Percentiles rank a stretch among this genome's conserved stretches.
phyloP scores from a whole-genome alignment of 1,140 invertebrate genomes.

The Musca vetustissima region DNA sequence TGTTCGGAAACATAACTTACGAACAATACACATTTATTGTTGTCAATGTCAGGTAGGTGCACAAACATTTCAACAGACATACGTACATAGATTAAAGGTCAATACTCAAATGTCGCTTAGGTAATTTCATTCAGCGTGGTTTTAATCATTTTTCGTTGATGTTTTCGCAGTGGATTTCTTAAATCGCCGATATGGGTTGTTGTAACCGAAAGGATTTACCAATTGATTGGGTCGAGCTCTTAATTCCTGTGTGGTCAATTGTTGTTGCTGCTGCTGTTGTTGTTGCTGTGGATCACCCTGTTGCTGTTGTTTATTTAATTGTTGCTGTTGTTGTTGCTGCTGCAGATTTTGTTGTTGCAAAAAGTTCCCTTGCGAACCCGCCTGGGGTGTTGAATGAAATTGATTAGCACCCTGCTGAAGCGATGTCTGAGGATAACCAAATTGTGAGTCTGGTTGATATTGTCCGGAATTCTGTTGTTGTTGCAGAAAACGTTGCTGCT shows the following conservation, averaged over 20 bases:
- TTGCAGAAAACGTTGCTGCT: slow-evolving; percentile 28
- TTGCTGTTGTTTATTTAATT: slow-evolving; percentile 36
- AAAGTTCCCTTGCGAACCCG: slow-evolving; percentile 40
- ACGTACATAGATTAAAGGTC: neutral
- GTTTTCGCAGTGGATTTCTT: slow-evolving; percentile 43
- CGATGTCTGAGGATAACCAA: slow-evolving; percentile 2
- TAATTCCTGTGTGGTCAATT: slow-evolving; percentile 45
- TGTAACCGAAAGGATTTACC: slow-evolving; percentile 47
- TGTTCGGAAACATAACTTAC: too few species aligned
- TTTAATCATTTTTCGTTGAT: neutral
- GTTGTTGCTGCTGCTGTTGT: slow-evolving; percentile 38
- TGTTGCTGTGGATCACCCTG: slow-evolving; percentile 33
- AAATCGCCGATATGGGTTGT: slow-evolving; percentile 46
- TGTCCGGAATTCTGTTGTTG: slow-evolving; percentile 28
- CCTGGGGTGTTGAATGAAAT: slow-evolving; percentile 26
- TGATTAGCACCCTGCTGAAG: neutral
- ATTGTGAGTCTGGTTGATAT: slow-evolving; percentile 15
- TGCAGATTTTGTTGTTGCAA: slow-evolving; percentile 38
- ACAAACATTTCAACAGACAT: too few species aligned
- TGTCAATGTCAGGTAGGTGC: too few species aligned
- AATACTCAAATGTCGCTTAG: neutral
- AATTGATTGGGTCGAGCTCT: slow-evolving; percentile 47
- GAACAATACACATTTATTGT: too few species aligned
- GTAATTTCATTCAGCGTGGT: too few species aligned
- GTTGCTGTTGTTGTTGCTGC: slow-evolving; percentile 39